A percentile compares a stretch with the other conserved stretches of the same genome.
Evolutionary conservation across 2,888 invertebrate genomes (phyloP).

Genomic region (Dolichomitus sp.): DNA sequence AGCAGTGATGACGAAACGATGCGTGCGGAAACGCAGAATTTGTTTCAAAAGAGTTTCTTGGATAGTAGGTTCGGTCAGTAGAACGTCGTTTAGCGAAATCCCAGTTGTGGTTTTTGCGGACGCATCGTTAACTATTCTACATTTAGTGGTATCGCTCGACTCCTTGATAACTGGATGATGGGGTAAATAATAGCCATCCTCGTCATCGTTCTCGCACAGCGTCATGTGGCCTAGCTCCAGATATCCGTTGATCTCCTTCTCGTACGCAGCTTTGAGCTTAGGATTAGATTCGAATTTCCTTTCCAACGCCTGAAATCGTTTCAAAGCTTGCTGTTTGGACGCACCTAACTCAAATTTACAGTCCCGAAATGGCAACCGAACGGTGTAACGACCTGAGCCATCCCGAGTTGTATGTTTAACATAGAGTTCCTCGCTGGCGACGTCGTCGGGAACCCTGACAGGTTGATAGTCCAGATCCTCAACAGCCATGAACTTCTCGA

Average conservation of each 20-base stretch:
- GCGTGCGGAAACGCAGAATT: constrained; percentile 39
- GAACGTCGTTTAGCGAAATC: constrained; percentile 64
- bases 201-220: background rate
- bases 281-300: constrained; percentile 31
- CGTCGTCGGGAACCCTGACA: no score
- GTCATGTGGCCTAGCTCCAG: constrained; percentile 48
- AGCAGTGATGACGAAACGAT: constrained; percentile 37
- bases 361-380: constrained; percentile 55
- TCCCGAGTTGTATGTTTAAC: background rate
- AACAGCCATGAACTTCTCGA: constrained; percentile 67
- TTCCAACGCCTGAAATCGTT: constrained; percentile 42
- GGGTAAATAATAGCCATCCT: constrained; percentile 58
- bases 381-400: constrained; percentile 52
- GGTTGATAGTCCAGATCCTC: constrained; percentile 53
- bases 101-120: constrained; percentile 64
- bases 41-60: constrained; percentile 69
- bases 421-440: no score
- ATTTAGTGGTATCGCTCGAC: constrained; percentile 67
- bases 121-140: constrained; percentile 73
- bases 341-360: constrained; percentile 31
- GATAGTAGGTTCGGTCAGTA: constrained; percentile 69
- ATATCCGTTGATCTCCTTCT: constrained; percentile 44
- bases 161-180: constrained; percentile 68
- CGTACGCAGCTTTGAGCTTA: constrained; percentile 39
- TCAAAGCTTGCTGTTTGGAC: constrained; percentile 41